Base-by-base conservation (phyloP, 2,888 invertebrate genomes). In the Deilephila porcellus region DNA sequence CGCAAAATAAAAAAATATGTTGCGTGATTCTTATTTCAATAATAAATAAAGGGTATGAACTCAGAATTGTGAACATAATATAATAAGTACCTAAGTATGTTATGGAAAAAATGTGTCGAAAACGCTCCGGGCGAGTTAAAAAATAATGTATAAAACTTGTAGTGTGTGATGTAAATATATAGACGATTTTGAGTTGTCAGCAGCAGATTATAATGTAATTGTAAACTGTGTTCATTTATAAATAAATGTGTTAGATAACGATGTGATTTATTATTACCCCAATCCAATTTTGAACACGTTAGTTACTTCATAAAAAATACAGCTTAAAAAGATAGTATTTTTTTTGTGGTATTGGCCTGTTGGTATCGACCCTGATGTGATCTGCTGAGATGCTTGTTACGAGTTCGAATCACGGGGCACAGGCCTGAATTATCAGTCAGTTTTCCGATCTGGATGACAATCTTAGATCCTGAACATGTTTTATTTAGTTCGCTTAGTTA, bases 211-310 rank as follows among this genome's bases (percentile, higher is more conserved):
- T 83, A 83, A 86, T 85, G 77, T 85, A 78, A 86, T 81, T 85
- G 88, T 93, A 90, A 89, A 93, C 90, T 93, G 93, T 93, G 93
- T 93, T 94, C 93, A 93, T 90, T 91, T 88, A 83, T 89, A 86
- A 92, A 91, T 93, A 92, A 93, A 92, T 90, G 92, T 93, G 82
- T 89, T 93, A 92, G 90, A 86, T 81, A 86, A 84, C 67, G 52
- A 67, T 25, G 45, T 45, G n/a, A 11, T 67, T 67, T 25, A 14
- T 52, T 52, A 52, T 67, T 67, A 25, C 56, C 4, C 56, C 0
- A 56, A n/a, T 56, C 4, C n/a, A 56, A 19, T 0, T 56, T n/a
- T 56, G 6, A n/a, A 2, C 2, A 4, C 1, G 6, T 5, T 19
- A 0, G 3, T n/a, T 6, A n/a, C 56, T n/a, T 56, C 14, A 56